Conservation (phyloP, 2,797 vertebrate genomes). For the Poliocrania exsul region DNA sequence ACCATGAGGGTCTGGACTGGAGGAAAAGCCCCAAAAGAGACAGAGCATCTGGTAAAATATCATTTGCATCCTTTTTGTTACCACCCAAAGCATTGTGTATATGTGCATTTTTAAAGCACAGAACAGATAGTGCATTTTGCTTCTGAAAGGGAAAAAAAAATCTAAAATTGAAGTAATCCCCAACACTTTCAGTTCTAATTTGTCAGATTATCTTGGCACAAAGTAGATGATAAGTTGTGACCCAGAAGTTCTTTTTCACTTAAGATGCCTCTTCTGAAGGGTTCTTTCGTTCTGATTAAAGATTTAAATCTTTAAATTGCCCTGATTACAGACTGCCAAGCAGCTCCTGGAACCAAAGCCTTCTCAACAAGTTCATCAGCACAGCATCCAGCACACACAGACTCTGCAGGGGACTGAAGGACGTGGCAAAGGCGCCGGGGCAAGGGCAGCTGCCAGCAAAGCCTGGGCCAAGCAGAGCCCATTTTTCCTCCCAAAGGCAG, state of each 20-base stretch:
- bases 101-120: background rate
- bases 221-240: background rate
- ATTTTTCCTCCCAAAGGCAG: background rate
- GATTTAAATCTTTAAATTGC: background rate
- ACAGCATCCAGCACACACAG: background rate
- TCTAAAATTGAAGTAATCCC: background rate
- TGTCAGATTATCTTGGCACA: background rate
- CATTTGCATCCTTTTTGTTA: background rate
- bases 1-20: background rate
- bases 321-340: background rate
- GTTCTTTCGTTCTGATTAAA: background rate
- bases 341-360: background rate
- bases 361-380: background rate
- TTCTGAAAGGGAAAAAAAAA: background rate
- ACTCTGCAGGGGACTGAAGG: background rate
- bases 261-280: background rate
- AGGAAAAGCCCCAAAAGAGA: background rate
- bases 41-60: background rate
- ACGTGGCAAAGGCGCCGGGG: fast-evolving
- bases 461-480: background rate
- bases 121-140: background rate
- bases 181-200: background rate
- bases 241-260: background rate
- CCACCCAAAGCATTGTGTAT: background rate
- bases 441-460: background rate